Percentiles rank a stretch among this genome's conserved stretches.
These are phyloP conservation scores for Nemotelus pantherinus DNA, from an alignment of 2,888 invertebrate genomes.

Conservation along the genomic window DNA sequence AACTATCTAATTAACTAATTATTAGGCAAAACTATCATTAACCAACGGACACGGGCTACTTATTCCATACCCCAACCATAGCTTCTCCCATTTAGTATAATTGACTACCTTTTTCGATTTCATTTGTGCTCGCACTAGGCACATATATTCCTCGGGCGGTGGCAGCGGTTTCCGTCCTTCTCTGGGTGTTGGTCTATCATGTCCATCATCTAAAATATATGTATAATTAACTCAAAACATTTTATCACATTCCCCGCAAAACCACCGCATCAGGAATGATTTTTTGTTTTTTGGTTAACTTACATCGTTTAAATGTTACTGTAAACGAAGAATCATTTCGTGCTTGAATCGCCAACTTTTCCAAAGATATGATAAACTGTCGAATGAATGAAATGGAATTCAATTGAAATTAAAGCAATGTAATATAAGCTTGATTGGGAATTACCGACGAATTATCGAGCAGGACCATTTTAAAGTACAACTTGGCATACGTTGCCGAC, in stretches of 20 bases:
- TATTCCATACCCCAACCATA: too few species aligned
- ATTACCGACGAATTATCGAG: constrained; percentile 63
- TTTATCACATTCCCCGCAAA: too few species aligned
- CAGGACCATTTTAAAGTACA: constrained; percentile 60
- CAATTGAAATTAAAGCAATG: constrained; percentile 4
- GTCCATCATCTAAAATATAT: constrained; percentile 76
- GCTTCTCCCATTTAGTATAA: too few species aligned
- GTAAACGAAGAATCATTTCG: constrained; percentile 81
- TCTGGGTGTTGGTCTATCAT: constrained; percentile 78
- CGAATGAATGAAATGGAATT: constrained; percentile 32
- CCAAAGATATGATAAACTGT: constrained; percentile 61
- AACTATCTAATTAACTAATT: too few species aligned
- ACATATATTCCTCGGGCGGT: constrained; percentile 76
- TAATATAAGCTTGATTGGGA: constrained; percentile 44
- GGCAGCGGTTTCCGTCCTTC: constrained; percentile 72
- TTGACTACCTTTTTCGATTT: constrained; percentile 66
- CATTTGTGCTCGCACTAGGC: constrained; percentile 85
- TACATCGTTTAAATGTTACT: constrained; percentile 94
- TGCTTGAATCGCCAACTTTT: constrained; percentile 82
- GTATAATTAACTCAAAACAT: not conserved
- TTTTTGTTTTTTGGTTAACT: constrained; percentile 64
- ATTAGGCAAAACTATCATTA: too few species aligned
- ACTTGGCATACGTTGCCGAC: constrained; percentile 34
- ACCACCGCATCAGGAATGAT: not conserved
- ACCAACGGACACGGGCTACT: too few species aligned